Conservation (phyloP, 2,113 vertebrate genomes). For the Arvicanthis niloticus region DNA sequence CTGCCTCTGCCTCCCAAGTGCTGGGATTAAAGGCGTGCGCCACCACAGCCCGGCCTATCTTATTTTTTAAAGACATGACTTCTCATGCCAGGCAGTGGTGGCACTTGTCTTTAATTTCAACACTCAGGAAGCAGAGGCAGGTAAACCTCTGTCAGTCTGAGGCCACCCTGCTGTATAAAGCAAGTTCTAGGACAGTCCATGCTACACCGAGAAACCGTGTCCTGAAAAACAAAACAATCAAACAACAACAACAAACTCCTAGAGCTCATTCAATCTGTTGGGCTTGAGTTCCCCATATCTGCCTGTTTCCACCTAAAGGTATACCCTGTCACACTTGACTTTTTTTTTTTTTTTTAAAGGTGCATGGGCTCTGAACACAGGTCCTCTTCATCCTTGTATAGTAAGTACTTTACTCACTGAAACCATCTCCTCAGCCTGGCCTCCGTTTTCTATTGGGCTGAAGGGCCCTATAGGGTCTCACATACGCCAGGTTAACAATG, state of each 20-base stretch:
- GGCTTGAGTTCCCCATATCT: background rate
- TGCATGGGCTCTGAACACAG: background rate
- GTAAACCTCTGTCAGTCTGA: background rate
- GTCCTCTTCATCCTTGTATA: background rate
- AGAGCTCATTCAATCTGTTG: background rate
- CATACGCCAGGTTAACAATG: background rate
- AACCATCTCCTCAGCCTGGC: background rate
- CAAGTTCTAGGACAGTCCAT: background rate
- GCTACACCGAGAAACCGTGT: background rate
- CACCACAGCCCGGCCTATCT: too few species aligned
- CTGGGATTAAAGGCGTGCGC: too few species aligned
- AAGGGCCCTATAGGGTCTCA: background rate
- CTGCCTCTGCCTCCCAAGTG: too few species aligned
- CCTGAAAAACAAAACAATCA: background rate
- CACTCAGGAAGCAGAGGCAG: background rate
- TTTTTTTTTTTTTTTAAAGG: background rate
- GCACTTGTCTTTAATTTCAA: background rate
- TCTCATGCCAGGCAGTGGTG: background rate
- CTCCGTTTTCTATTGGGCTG: background rate
- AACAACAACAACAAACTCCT: too few species aligned
- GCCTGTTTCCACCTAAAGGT: background rate
- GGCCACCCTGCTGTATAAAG: background rate
- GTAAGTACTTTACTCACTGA: background rate
- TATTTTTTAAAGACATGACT: background rate
- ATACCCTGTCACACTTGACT: background rate